Conservation (phyloP, 2,797 vertebrate species). For the Anguilla megastoma region DNA sequence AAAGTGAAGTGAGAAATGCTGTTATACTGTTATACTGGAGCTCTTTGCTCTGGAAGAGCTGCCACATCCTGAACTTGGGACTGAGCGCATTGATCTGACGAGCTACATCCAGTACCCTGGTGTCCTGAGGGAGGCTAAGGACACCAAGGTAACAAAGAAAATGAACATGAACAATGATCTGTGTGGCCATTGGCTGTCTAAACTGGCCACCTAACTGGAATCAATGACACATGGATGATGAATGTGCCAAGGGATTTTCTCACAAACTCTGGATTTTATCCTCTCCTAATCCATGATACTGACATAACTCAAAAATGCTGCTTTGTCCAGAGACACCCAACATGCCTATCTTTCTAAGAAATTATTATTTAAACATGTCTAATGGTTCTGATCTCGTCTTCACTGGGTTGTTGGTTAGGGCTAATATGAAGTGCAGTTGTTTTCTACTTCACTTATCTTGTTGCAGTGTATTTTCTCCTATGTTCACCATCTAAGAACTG, state of each 20-base stretch:
- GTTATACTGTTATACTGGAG: neutral
- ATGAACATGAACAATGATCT: conserved; percentile 26
- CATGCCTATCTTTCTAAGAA: neutral
- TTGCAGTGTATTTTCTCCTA: neutral
- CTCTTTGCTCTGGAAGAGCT: neutral
- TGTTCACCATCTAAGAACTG: neutral
- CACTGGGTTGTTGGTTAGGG: neutral
- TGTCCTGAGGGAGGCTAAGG: conserved; percentile 38
- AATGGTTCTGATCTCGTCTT: neutral
- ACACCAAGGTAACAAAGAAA: conserved; percentile 19
- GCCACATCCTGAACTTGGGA: conserved; percentile 33
- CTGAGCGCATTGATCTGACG: conserved; percentile 29
- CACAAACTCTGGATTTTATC: neutral
- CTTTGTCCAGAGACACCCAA: neutral
- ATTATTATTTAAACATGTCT: neutral
- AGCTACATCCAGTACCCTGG: conserved; percentile 26
- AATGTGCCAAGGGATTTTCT: neutral
- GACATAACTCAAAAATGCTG: neutral
- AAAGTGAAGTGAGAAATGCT: neutral
- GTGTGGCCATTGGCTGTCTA: conserved; percentile 7
- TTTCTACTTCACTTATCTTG: neutral
- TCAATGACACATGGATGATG: conserved; percentile 2
- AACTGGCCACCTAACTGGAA: conserved; percentile 21
- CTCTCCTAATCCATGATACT: neutral
- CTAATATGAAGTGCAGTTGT: neutral